These are phyloP conservation scores for Caenorhabditis doughertyi DNA, from an alignment of 2,888 invertebrate genomes.

Conservation along the genomic window DNA sequence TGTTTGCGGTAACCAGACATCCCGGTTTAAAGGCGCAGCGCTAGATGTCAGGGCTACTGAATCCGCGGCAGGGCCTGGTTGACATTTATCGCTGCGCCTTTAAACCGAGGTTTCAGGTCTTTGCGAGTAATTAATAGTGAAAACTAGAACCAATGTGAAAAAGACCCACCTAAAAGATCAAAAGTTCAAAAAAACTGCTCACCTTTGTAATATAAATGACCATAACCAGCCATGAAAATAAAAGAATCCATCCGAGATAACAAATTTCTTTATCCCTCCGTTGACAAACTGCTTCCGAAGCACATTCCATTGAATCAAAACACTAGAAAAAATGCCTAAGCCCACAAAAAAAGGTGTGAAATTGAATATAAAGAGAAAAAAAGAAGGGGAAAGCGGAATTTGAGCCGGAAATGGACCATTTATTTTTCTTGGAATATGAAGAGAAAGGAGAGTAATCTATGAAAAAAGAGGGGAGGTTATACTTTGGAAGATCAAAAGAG, in stretches of 20 bases:
- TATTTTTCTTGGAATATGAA: neutral
- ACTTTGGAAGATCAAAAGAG: neutral
- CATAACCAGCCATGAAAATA: conserved; percentile 72
- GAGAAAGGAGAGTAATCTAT: neutral
- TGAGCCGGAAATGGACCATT: neutral
- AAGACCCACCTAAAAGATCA: no score
- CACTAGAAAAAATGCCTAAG: no score
- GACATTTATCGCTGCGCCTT: no score
- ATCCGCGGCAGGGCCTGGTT: no score
- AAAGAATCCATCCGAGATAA: conserved; percentile 71
- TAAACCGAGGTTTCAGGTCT: no score
- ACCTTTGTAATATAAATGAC: conserved; percentile 75
- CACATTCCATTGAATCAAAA: conserved; percentile 48
- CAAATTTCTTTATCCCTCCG: conserved; percentile 72
- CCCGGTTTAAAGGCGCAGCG: no score
- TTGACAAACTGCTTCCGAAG: conserved; percentile 58
- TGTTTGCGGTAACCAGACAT: no score
- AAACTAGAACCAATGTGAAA: no score
- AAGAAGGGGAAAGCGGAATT: neutral
- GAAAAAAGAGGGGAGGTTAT: neutral
- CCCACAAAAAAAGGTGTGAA: neutral
- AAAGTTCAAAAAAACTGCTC: no score
- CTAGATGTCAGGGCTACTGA: no score
- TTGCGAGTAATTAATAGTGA: no score
- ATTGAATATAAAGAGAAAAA: neutral